Percentiles rank a stretch among this genome's conserved stretches.
Evolutionary conservation across 2,113 vertebrate species (phyloP).

Genomic region (Brachionichthys hirsutus): DNA sequence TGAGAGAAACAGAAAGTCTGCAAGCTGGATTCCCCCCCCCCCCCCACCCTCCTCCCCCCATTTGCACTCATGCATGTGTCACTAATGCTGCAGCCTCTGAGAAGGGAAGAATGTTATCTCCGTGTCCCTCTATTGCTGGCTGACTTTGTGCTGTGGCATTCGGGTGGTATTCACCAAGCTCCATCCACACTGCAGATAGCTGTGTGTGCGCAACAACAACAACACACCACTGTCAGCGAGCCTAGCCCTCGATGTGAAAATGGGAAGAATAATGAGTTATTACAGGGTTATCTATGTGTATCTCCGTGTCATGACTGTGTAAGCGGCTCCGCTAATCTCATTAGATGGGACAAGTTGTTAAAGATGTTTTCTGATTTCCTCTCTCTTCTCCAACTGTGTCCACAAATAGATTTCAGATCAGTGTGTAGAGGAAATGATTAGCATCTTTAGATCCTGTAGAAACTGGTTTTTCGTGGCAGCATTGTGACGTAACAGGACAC

Average conservation of each 20-base stretch:
- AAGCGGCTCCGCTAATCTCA: constrained; percentile 76
- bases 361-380: constrained; percentile 76
- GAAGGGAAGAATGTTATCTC: constrained; percentile 49
- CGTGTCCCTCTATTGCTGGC: constrained; percentile 39
- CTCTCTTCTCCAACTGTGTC: constrained; percentile 57
- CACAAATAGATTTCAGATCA: constrained; percentile 74
- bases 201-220: constrained; percentile 42
- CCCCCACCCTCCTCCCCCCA: constrained; percentile 1
- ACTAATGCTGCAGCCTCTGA: constrained; percentile 59
- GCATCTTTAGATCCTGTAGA: constrained; percentile 58
- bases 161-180: constrained; percentile 26
- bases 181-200: constrained; percentile 51
- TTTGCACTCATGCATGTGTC: constrained; percentile 69
- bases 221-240: constrained; percentile 55
- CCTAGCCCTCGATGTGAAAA: constrained; percentile 53
- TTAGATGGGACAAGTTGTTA: constrained; percentile 78
- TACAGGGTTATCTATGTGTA: constrained; percentile 75
- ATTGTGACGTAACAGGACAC: constrained; percentile 33
- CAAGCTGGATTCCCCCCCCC: constrained; percentile 35
- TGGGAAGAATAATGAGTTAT: constrained; percentile 73
- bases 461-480: constrained; percentile 7
- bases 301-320: constrained; percentile 72
- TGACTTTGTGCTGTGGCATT: constrained; percentile 47
- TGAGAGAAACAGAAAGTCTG: constrained; percentile 6
- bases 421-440: constrained; percentile 67